Evolutionary conservation across 2,113 vertebrate genomes (phyloP), one percentile per base, ranked within the genome.

Genomic region (Nothocercus julius): DNA sequence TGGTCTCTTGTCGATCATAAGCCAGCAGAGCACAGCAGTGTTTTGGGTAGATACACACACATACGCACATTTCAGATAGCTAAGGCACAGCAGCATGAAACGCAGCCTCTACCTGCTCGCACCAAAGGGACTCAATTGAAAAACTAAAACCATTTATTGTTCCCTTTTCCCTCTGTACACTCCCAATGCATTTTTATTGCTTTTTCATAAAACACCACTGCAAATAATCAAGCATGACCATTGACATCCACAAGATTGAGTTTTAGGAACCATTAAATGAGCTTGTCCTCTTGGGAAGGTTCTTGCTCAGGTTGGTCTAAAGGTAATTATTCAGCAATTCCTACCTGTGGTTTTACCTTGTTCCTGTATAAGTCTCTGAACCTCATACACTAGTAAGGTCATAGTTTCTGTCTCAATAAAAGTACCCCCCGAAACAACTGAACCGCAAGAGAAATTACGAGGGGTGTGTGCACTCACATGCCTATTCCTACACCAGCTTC

Each of bases 181-280:
- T 97, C 97, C 95, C 72, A 45, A 62, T 58, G 96, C 95, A 96
- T 97, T 97, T 98, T 97, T 97, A 97, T 95, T 97, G 97, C 97
- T 97, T 98, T 98, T 98, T 97, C 97, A 98, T 97, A 98, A 98
- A 98, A 97, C 95, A 97, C 89, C 51, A 44, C 91, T 61, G 97
- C 97, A 97, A 98, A 98, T 98, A 98, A 98, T 98, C 98, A 98
- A 98, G 97, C 97, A 97, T 98, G 97, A 98, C 97, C 98, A 98
- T 38, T 98, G 98, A 98, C 98, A 98, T 97, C 96, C 97, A 95
- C 91, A 64, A 98, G 98, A 98, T 98, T 98, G 98, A 98, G 97
- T 98, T 98, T 98, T 98, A 97, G 98, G 97, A 98, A 98, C 97
- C 98, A 98, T 98, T 98, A 98, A 98, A 98, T 98, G 98, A 98